Conservation (phyloP, 2,888 invertebrate species). For the Coleophora flavipennella region DNA sequence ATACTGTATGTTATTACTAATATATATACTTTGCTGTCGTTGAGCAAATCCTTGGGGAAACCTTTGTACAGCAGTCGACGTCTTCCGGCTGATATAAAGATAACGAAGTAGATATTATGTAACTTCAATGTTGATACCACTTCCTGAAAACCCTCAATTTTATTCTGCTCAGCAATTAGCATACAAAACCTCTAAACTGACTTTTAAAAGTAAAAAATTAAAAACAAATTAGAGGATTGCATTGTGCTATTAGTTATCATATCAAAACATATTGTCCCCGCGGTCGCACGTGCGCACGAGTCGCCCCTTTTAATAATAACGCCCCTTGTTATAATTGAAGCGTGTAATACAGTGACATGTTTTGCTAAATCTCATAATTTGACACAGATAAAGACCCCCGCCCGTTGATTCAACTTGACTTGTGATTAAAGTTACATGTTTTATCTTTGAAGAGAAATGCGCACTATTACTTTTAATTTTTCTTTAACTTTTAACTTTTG, state of each 20-base stretch:
- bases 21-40: too few species aligned
- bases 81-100: too few species aligned
- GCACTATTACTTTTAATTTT: too few species aligned
- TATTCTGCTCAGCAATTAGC: neutral
- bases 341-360: constrained; percentile 66
- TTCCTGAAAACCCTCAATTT: too few species aligned
- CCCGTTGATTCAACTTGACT: constrained; percentile 16
- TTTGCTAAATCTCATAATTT: constrained; percentile 65
- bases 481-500: too few species aligned
- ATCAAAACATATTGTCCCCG: constrained; percentile 58
- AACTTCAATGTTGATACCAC: too few species aligned
- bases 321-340: constrained; percentile 51
- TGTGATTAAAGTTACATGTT: constrained; percentile 4
- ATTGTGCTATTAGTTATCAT: constrained; percentile 44
- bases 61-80: too few species aligned
- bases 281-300: constrained; percentile 40
- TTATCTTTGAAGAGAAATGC: too few species aligned
- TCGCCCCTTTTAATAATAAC: constrained; percentile 33
- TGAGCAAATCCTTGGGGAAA: too few species aligned
- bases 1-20: too few species aligned
- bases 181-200: too few species aligned
- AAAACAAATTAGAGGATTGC: constrained; percentile 44
- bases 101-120: too few species aligned
- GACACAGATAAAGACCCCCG: constrained; percentile 40
- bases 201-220: constrained; percentile 4